A percentile compares a stretch with the other conserved stretches of the same genome.
Conservation (phyloP, 2,888 invertebrate genomes). For the Oligia latruncula region DNA sequence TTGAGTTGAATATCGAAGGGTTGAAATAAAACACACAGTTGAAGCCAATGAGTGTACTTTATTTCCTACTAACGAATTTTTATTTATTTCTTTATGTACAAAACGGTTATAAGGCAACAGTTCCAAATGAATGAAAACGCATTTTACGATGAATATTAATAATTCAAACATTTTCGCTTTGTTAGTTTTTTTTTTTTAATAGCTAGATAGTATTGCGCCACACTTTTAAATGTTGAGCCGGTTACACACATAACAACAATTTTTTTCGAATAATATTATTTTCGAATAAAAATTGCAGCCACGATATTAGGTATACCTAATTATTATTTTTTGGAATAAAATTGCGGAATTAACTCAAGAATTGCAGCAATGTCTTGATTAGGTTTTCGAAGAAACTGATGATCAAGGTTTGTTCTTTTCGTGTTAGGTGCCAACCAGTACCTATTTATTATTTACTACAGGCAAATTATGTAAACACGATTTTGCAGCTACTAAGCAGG, state of each 20-base stretch:
- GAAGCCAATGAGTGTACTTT: slow-evolving; percentile 89
- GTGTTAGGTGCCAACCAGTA: slow-evolving; percentile 15
- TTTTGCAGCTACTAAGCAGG: neutral
- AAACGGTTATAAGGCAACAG: slow-evolving; percentile 90
- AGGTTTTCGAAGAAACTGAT: slow-evolving; percentile 9
- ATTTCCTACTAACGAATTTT: slow-evolving; percentile 86
- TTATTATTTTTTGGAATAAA: slow-evolving; percentile 15
- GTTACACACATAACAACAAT: slow-evolving; percentile 49
- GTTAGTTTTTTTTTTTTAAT: slow-evolving; percentile 59
- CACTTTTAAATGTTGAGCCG: slow-evolving; percentile 62
- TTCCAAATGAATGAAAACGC: slow-evolving; percentile 86
- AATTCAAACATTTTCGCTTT: slow-evolving; percentile 71
- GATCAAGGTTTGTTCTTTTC: slow-evolving; percentile 8
- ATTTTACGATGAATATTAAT: slow-evolving; percentile 74
- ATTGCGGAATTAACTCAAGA: neutral
- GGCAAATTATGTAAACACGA: slow-evolving; percentile 9
- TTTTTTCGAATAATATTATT: neutral
- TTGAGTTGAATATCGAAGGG: slow-evolving; percentile 9
- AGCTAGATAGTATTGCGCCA: slow-evolving; percentile 77
- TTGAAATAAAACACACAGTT: slow-evolving; percentile 78
- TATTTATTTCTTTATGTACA: slow-evolving; percentile 88
- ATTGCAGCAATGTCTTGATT: slow-evolving; percentile 5
- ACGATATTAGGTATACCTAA: neutral
- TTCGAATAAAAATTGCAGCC: slow-evolving; percentile 3
- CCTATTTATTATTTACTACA: neutral